phyloP scores from a whole-genome alignment of 1,140 invertebrate species.

The Coenobita brevimanus region DNA sequence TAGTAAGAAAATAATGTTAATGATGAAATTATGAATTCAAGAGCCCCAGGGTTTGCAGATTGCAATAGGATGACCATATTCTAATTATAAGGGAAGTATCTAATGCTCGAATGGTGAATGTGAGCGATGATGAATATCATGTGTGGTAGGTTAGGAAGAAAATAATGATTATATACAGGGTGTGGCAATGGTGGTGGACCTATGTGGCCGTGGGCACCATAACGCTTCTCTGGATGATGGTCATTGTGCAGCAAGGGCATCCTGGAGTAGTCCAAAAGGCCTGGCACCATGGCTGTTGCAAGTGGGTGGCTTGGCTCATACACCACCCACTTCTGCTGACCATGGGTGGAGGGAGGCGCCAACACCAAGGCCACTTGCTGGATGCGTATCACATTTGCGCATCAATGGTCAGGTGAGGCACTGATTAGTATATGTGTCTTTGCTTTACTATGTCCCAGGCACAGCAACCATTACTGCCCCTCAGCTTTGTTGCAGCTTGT shows the following conservation, averaged over 20 bases:
- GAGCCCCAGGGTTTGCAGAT: no score
- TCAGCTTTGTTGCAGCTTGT: no score
- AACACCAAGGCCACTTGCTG: constrained; percentile 27
- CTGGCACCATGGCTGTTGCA: constrained; percentile 19
- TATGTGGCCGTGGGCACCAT: constrained; percentile 11
- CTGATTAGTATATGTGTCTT: no score
- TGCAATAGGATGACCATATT: no score
- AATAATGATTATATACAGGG: constrained; percentile 7
- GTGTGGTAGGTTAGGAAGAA: no score
- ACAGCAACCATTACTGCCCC: no score
- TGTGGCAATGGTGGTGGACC: constrained; percentile 34
- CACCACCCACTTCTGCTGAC: constrained; percentile 16
- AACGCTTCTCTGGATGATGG: not conserved
- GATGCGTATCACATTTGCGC: constrained; percentile 49
- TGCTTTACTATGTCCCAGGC: no score
- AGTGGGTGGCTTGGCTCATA: constrained; percentile 43
- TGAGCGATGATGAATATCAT: no score
- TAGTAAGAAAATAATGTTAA: no score
- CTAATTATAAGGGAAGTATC: no score
- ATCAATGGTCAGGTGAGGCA: constrained; percentile 51
- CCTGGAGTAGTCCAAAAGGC: constrained; percentile 8
- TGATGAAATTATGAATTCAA: no score
- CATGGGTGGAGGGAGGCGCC: constrained; percentile 45
- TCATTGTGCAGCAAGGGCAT: constrained; percentile 1
- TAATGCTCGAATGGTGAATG: no score